These are phyloP conservation scores for Daphoenositta chrysoptera DNA, from an alignment of 2,113 vertebrate species.

Conservation along the genomic window DNA sequence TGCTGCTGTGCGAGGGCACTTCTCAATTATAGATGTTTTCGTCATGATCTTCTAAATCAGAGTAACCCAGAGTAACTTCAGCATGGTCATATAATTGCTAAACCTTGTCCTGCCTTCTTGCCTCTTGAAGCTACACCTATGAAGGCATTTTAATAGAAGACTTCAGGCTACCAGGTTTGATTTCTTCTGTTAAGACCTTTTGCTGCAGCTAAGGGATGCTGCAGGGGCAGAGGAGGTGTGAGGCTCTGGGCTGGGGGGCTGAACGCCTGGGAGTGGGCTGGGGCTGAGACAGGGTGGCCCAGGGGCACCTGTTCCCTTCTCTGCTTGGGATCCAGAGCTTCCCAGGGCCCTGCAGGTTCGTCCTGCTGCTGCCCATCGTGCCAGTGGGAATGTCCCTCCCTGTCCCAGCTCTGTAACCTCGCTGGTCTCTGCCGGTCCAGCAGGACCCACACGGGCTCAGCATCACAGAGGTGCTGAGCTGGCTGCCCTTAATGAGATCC, in stretches of 20 bases:
- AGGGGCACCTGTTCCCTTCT: neutral
- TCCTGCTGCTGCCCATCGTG: neutral
- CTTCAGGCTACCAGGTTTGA: neutral
- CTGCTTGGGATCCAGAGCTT: neutral
- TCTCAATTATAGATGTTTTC: neutral
- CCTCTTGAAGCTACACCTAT: neutral
- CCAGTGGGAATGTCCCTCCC: neutral
- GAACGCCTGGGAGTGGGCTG: neutral
- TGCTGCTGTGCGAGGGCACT: neutral
- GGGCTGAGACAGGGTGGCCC: neutral
- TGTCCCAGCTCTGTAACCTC: neutral
- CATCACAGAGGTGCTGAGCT: rapidly evolving
- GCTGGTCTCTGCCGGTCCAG: neutral
- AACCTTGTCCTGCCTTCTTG: neutral
- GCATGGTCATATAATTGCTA: neutral
- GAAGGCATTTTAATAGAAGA: neutral
- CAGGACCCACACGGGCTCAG: rapidly evolving
- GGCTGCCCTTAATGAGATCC: neutral
- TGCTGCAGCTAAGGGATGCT: neutral
- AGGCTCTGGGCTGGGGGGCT: neutral
- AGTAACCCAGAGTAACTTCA: neutral
- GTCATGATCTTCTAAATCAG: neutral
- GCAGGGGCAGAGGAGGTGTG: neutral
- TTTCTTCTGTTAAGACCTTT: neutral
- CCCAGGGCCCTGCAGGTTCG: neutral